Evolutionary conservation across 2,113 vertebrate species (phyloP), one percentile per base, ranked within the genome.

Genomic region (Accipiter cooperii): DNA sequence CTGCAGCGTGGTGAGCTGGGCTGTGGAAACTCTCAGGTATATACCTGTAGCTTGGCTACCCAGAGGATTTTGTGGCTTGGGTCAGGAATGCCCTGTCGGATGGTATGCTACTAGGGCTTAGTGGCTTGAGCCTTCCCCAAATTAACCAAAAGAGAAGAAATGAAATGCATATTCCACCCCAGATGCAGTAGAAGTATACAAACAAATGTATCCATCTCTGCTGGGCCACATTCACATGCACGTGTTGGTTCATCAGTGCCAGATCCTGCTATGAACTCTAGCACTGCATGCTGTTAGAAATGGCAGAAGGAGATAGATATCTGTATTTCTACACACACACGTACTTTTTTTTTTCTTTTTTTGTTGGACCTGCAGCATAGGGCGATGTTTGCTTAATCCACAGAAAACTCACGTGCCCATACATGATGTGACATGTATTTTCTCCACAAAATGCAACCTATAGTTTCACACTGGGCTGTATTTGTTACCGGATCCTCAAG

Each of bases 221-320:
- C 73, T 93, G 92, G 89, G 92, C 79, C 76, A 78, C 73, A 75
- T 86, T 94, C 80, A 89, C 68, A 36, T 38, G 82, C 88, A 94
- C 40, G 2, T 90, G 71, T 78, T 92, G 60, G 90, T 71, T 94
- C 70, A 66, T 94, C 83, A 40, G 55, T 95, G 95, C 96, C 93
- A 94, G 88, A 80, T 97, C 88, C 85, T 90, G 82, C 93, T 92
- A 86, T 81, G 93, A 92, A 66, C 58, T 92, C 28, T 29, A 86
- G 54, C 51, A 84, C 88, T 88, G 33, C 76, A 12, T 47, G 88
- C 71, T 78, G 88, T 75, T 92, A 90, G 83, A 78, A 86, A 92
- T 81, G 68, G 71, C 85, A 97, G 60, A 96, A 80, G 25, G 73
- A 95, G 88, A 94, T 46, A 75, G 57, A 95, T 93, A 89, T 68